phyloP scores from a whole-genome alignment of 2,113 vertebrate genomes.

The Silurus asotus region DNA sequence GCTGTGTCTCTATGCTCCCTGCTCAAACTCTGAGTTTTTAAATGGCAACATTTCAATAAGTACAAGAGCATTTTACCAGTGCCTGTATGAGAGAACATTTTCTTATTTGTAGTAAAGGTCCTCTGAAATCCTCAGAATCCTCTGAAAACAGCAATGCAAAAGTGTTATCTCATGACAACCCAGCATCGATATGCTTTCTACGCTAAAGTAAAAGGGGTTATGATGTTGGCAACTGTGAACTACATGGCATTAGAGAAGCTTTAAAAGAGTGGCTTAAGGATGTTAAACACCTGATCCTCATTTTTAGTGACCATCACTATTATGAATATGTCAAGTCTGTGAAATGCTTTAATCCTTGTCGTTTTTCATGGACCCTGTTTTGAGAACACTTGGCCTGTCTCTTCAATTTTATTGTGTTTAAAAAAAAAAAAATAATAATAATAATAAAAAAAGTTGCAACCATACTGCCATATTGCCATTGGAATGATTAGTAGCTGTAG shows the following conservation, averaged over 20 bases:
- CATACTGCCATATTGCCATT: neutral
- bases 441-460: neutral
- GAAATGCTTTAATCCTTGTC: neutral
- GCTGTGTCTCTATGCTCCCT: neutral
- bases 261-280: neutral
- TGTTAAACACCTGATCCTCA: neutral
- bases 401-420: neutral
- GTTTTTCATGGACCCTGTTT: neutral
- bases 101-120: neutral
- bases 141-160: neutral
- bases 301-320: neutral
- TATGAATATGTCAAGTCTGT: neutral
- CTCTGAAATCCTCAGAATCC: neutral
- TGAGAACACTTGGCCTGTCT: neutral
- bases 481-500: neutral
- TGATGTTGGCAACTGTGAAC: neutral
- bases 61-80: neutral
- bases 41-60: neutral
- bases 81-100: neutral
- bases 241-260: neutral
- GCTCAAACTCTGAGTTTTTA: neutral
- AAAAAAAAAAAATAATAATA: neutral
- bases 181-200: neutral
- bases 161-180: neutral
- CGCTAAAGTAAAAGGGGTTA: neutral